Base-by-base conservation (phyloP, 2,797 vertebrate genomes). In the Gobio occitaniae region DNA sequence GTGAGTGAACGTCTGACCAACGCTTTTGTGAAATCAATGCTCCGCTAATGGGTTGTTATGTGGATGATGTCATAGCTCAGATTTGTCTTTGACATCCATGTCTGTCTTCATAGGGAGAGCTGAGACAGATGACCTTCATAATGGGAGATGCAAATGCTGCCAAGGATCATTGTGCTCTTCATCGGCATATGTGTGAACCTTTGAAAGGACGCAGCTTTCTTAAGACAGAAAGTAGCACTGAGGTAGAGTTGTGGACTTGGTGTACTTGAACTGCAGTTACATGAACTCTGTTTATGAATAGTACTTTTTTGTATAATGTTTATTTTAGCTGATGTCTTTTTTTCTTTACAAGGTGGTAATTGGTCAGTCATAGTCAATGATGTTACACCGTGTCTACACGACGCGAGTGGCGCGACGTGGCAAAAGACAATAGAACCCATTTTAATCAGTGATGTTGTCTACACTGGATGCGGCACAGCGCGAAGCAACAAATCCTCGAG, bases 111-210 rank as follows among this genome's bases (percentile, higher is more conserved):
- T 91, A 97, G 96, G 96, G 96, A 1, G 84, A 93, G 36, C 86
- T 96, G n/a, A 94, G 93, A 32, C 95, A 96, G 82, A 90, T 97
- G 88, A 93, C 91, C 71, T 96, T 97, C 16, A 19, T 95, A 84
- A 96, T 96, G 94, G 96, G 95, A 16, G 94, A 96, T 72, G 88
- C 95, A 4, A 88, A 89, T 10, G 94, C 95, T 0, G 96, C 96
- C 3, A 29, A 78, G 0, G 87, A 94, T 69, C 94, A 94, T 54
- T 97, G 96, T 85, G 88, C 0, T 47, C 88, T 89, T 80, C 87
- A 92, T 86, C 87, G 11, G 61, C 89, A 91, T 0, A 69, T 21
- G 0, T 96, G 96, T 54, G 0, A 84, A 1, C 48, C 66, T 52
- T 82, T 82, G 50, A 52, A 80, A 47, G 21, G n/a, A 78, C 82